These are phyloP conservation scores for Heliothis peltigera DNA, from an alignment of 2,888 invertebrate genomes.

Conservation along the genomic window DNA sequence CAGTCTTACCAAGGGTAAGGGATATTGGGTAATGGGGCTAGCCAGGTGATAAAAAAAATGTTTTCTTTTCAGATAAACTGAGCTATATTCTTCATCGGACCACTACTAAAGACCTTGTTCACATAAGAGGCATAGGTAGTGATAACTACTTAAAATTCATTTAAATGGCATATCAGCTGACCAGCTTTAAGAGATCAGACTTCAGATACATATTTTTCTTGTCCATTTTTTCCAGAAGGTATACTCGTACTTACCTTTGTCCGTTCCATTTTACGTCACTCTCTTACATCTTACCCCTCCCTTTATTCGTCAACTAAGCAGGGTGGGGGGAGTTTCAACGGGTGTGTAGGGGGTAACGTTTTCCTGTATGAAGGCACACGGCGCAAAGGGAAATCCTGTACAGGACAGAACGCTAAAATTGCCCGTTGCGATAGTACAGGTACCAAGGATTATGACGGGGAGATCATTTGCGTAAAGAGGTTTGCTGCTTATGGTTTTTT, in stretches of 20 bases:
- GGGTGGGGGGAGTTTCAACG: conserved; percentile 73
- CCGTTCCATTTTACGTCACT: conserved; percentile 42
- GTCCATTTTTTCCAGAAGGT: neutral
- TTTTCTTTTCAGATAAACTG: no score
- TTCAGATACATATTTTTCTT: no score
- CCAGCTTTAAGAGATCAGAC: no score
- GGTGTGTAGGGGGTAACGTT: conserved; percentile 79
- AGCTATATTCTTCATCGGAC: no score
- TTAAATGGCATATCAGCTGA: no score
- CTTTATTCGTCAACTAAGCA: conserved; percentile 85
- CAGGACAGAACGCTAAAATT: conserved; percentile 89
- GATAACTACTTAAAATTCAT: no score
- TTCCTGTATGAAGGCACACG: conserved; percentile 89
- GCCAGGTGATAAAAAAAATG: no score
- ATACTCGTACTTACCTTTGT: conserved; percentile 12
- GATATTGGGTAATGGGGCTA: no score
- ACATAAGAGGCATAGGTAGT: no score
- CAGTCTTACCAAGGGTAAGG: no score
- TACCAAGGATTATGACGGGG: conserved; percentile 62
- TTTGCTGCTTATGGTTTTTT: neutral
- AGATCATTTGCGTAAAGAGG: conserved; percentile 19
- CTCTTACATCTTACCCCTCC: conserved; percentile 55
- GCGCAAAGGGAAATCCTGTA: conserved; percentile 88
- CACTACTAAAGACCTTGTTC: no score
- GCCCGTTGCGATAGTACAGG: conserved; percentile 80